These are phyloP conservation scores for Poecile atricapillus DNA, from an alignment of 2,113 vertebrate genomes.

Conservation along the genomic window DNA sequence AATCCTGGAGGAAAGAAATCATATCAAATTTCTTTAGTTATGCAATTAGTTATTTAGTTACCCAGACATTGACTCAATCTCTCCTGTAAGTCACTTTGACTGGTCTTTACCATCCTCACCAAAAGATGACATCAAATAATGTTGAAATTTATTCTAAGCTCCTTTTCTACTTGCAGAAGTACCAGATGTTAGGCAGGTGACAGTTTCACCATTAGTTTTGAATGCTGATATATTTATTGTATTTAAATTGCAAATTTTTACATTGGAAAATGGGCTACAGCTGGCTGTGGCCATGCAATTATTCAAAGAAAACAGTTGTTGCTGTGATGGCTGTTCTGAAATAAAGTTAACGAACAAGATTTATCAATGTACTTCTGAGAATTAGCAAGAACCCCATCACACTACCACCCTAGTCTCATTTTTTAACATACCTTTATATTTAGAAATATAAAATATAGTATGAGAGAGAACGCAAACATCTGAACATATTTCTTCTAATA, in stretches of 20 bases:
- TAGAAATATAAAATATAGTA: fast-evolving
- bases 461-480: background rate
- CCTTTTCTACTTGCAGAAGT: background rate
- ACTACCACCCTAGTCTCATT: background rate
- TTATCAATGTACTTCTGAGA: background rate
- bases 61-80: background rate
- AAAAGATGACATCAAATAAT: background rate
- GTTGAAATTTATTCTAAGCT: background rate
- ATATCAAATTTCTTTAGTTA: background rate
- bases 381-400: background rate
- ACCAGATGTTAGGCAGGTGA: background rate
- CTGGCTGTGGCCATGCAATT: background rate
- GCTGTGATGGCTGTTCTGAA: background rate
- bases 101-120: background rate
- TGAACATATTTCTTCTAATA: background rate
- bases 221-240: background rate
- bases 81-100: background rate
- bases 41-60: background rate
- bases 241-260: background rate
- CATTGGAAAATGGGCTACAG: background rate
- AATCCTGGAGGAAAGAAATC: constrained; percentile 73
- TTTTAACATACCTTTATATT: background rate
- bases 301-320: background rate
- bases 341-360: background rate
- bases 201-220: background rate